These are phyloP conservation scores for Sula dactylatra DNA, from an alignment of 2,113 vertebrate species.

Conservation along the genomic window DNA sequence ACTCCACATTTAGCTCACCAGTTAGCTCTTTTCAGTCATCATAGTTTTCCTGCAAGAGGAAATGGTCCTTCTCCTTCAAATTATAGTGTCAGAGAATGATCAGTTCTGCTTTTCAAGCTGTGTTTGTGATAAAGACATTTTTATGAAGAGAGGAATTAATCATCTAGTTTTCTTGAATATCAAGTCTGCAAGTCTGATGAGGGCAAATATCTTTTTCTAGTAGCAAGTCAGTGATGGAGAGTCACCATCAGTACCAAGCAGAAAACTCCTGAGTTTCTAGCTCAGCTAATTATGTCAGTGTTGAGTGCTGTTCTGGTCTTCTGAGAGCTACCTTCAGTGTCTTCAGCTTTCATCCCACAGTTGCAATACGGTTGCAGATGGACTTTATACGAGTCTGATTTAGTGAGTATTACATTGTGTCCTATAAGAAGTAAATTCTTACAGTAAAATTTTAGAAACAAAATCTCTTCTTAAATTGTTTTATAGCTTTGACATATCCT, in stretches of 20 bases:
- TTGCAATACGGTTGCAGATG: not conserved
- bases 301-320: not conserved
- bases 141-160: not conserved
- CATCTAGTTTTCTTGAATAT: not conserved
- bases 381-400: not conserved
- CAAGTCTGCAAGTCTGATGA: not conserved
- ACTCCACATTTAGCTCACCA: not conserved
- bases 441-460: not conserved
- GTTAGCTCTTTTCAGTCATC: not conserved
- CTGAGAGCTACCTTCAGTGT: not conserved
- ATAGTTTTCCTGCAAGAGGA: constrained; percentile 21
- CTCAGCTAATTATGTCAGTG: not conserved
- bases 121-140: not conserved
- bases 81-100: not conserved
- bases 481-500: not conserved
- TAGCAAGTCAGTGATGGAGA: not conserved
- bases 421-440: not conserved
- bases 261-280: not conserved
- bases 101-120: constrained; percentile 9
- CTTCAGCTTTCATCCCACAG: not conserved
- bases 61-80: constrained; percentile 6
- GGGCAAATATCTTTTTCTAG: not conserved
- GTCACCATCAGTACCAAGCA: not conserved
- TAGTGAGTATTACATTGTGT: not conserved
- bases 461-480: not conserved